phyloP scores from a whole-genome alignment of 2,797 vertebrate genomes.

The Gallinago nigripennis region DNA sequence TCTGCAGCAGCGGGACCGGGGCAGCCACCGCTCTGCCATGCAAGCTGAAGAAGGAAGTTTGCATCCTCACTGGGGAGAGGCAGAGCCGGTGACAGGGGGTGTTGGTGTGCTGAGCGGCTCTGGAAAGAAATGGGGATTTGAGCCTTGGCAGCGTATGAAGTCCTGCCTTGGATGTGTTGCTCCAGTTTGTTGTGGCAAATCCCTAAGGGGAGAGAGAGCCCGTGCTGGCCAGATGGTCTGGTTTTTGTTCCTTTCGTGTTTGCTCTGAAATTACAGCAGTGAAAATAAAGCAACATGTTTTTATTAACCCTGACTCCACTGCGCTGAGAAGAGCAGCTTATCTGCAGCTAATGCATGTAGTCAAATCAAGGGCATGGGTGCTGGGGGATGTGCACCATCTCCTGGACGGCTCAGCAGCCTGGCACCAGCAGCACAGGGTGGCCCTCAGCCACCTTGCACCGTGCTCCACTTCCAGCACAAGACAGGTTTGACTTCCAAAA shows the following conservation, averaged over 20 bases:
- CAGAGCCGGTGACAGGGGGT: background rate
- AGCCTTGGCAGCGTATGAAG: background rate
- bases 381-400: accelerated
- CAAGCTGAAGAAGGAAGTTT: background rate
- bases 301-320: background rate
- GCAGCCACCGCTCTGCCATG: background rate
- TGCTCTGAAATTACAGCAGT: background rate
- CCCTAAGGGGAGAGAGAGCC: background rate
- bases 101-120: background rate
- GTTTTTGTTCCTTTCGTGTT: background rate
- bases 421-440: accelerated
- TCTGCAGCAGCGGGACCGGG: accelerated
- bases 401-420: background rate
- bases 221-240: accelerated
- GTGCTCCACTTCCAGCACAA: background rate
- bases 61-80: accelerated
- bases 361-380: accelerated
- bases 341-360: accelerated
- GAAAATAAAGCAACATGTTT: background rate
- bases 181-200: accelerated
- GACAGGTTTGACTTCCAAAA: background rate
- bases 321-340: background rate
- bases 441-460: accelerated
- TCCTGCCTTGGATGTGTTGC: accelerated
- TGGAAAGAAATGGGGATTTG: background rate